Evolutionary conservation across 2,888 invertebrate genomes (phyloP).

Genomic region (Perithous albicinctus): DNA sequence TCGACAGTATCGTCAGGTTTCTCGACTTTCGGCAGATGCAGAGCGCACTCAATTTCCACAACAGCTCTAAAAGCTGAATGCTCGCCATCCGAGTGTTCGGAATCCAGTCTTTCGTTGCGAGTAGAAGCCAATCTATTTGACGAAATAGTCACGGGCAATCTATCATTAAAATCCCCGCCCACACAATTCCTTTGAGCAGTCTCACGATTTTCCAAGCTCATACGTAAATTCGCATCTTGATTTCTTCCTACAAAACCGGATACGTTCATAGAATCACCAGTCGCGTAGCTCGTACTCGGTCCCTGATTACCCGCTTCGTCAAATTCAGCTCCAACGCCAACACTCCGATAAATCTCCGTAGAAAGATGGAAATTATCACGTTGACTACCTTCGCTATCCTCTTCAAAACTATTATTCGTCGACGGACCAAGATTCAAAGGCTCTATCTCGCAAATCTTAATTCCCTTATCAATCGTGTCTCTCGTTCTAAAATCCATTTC

Average conservation of each 20-base stretch:
- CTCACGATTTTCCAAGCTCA: slow-evolving; percentile 18
- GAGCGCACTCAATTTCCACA: slow-evolving; percentile 86
- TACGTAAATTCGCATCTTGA: not conserved
- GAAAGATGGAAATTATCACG: slow-evolving; percentile 76
- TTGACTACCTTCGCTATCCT: slow-evolving; percentile 75
- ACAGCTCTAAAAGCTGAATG: slow-evolving; percentile 84
- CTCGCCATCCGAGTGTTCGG: slow-evolving; percentile 58
- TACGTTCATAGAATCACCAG: slow-evolving; percentile 43
- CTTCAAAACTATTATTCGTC: slow-evolving; percentile 73
- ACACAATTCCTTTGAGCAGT: not conserved
- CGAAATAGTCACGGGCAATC: slow-evolving; percentile 1
- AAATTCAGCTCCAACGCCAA: slow-evolving; percentile 82
- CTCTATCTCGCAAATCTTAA: slow-evolving; percentile 55
- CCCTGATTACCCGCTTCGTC: slow-evolving; percentile 75
- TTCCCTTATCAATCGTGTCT: slow-evolving; percentile 31
- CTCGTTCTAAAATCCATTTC: slow-evolving; percentile 60
- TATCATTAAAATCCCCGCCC: not conserved
- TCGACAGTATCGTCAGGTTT: slow-evolving; percentile 83
- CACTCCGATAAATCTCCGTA: slow-evolving; percentile 79
- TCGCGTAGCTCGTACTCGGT: slow-evolving; percentile 65
- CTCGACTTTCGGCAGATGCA: slow-evolving; percentile 86
- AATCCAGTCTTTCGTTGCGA: slow-evolving; percentile 59
- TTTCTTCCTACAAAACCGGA: slow-evolving; percentile 29
- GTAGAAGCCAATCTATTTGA: slow-evolving; percentile 36
- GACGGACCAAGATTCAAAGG: slow-evolving; percentile 70